Percentiles rank a stretch among this genome's conserved stretches.
Conservation (phyloP, 2,113 vertebrate genomes). For the Mungos mungo region DNA sequence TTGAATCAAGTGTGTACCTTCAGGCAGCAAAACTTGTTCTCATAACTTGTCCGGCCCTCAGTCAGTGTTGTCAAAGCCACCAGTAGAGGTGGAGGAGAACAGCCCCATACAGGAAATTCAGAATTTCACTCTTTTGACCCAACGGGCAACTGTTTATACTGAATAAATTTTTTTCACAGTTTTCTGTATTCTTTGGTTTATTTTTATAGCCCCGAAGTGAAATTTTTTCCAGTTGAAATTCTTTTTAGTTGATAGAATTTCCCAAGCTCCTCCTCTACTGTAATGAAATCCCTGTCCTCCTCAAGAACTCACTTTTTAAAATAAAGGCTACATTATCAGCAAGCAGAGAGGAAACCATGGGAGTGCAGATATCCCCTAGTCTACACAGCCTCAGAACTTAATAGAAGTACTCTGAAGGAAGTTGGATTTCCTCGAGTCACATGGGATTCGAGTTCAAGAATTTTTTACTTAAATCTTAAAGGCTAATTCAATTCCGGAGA, state of each 20-base stretch:
- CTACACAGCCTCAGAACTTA: not conserved
- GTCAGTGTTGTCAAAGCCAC: not conserved
- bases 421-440: not conserved
- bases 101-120: not conserved
- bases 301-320: not conserved
- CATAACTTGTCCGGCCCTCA: not conserved
- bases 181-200: not conserved
- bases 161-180: not conserved
- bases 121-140: not conserved
- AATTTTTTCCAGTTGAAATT: not conserved
- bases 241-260: not conserved
- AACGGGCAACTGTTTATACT: not conserved
- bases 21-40: not conserved
- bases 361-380: not conserved
- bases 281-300: not conserved
- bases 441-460: not conserved
- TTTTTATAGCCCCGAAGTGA: not conserved
- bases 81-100: not conserved
- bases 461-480: not conserved
- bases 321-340: not conserved
- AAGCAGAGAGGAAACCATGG: not conserved
- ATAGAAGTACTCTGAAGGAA: not conserved
- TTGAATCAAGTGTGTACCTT: not conserved
- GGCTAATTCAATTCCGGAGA: not conserved
- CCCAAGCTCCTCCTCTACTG: not conserved